A percentile compares a stretch with the other conserved stretches of the same genome.
These are phyloP conservation scores for Lomographa bimaculata DNA, from an alignment of 2,888 invertebrate genomes.

Conservation along the genomic window DNA sequence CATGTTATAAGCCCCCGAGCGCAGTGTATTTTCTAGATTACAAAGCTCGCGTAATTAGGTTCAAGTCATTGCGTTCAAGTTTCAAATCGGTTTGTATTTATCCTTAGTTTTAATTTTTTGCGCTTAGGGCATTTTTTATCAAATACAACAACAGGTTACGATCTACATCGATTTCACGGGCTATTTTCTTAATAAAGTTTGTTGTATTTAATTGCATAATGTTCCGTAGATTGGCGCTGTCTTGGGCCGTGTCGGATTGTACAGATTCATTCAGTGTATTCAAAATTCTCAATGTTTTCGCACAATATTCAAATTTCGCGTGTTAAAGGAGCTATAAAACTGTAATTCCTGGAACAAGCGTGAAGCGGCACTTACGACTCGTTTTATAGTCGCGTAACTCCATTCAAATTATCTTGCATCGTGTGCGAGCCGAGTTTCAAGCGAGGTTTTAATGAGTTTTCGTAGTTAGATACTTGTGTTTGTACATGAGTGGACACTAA, in stretches of 20 bases:
- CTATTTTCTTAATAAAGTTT: constrained; percentile 26
- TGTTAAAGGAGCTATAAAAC: constrained; percentile 61
- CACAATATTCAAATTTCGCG: constrained; percentile 59
- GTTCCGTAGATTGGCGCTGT: constrained; percentile 21
- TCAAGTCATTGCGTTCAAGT: constrained; percentile 30
- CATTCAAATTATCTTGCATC: constrained; percentile 50
- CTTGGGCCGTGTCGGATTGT: constrained; percentile 24
- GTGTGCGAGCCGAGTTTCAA: constrained; percentile 33
- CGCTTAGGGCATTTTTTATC: constrained; percentile 5
- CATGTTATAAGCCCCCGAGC: constrained; percentile 44
- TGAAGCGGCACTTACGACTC: constrained; percentile 54
- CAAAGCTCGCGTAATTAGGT: constrained; percentile 43
- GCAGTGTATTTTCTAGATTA: constrained; percentile 57
- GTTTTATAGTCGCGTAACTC: constrained; percentile 41
- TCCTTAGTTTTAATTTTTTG: constrained; percentile 13
- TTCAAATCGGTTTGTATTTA: constrained; percentile 22
- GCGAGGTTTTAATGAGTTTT: constrained; percentile 44
- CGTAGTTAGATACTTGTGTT: constrained; percentile 13
- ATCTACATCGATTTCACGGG: constrained; percentile 27
- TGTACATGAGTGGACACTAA: constrained; percentile 23
- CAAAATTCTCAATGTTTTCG: constrained; percentile 41
- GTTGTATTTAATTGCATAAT: constrained; percentile 34
- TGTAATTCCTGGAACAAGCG: constrained; percentile 54
- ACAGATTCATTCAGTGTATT: constrained; percentile 39
- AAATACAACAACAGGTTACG: constrained; percentile 15